Conservation (phyloP, 2,888 invertebrate species). For the Athalia rosae region DNA sequence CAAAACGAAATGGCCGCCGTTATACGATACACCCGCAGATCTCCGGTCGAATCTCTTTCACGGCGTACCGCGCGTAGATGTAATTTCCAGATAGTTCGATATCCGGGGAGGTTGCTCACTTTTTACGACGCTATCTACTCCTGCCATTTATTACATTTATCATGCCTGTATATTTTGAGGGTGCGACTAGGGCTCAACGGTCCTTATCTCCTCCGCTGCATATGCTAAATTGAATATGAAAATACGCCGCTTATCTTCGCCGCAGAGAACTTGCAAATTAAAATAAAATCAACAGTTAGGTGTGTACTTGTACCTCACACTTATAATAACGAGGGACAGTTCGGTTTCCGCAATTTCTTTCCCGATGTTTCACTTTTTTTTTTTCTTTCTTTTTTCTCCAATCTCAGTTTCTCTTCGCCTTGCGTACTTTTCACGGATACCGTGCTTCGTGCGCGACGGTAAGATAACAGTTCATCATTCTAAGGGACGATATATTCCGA, state of each 20-base stretch:
- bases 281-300: slow-evolving; percentile 38
- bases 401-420: too few species aligned
- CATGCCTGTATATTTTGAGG: slow-evolving; percentile 57
- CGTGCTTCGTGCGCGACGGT: too few species aligned
- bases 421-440: too few species aligned
- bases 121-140: slow-evolving; percentile 47
- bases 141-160: slow-evolving; percentile 62
- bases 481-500: too few species aligned
- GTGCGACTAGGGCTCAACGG: slow-evolving; percentile 53
- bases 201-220: slow-evolving; percentile 67
- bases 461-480: too few species aligned
- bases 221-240: slow-evolving; percentile 74
- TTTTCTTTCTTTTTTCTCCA: too few species aligned
- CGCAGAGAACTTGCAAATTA: slow-evolving; percentile 43
- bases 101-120: slow-evolving; percentile 21
- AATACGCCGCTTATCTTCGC: slow-evolving; percentile 71
- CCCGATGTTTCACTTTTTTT: too few species aligned
- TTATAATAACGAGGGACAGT: not conserved
- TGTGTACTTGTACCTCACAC: not conserved
- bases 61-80: slow-evolving; percentile 9
- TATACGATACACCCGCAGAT: not conserved
- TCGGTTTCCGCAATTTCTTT: too few species aligned
- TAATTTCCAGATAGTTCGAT: slow-evolving; percentile 32
- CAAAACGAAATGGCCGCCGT: not conserved
- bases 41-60: slow-evolving; percentile 9